Evolutionary conservation across 2,888 invertebrate species (phyloP), one percentile per base, ranked within the genome.

Genomic region (Allophyes oxyacanthae): DNA sequence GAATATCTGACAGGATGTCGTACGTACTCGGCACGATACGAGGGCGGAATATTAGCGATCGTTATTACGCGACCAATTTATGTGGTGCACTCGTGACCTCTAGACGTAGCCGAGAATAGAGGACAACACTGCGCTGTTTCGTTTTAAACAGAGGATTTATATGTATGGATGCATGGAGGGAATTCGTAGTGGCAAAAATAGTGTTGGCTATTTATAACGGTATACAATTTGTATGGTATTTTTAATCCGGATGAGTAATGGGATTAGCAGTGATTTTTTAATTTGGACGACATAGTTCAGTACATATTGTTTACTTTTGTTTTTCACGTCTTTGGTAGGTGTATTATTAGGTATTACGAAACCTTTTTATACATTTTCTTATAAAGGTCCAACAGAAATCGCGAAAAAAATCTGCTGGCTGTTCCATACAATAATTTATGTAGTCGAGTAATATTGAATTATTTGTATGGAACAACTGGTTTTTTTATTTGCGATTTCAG

Each of bases 1-100:
- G 78, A 80, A 79, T 82, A 83, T 85, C 83, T 81, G 85, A 78
- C 90, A 89, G 91, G 91, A 90, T 89, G 88, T 86, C 83, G 83
- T 20, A 4, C 20, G 20, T 81, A 77, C 81, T 78, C 79, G 73
- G 61, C 78, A 67, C 70, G 72, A 79, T 81, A 86, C 89, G 90
- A 89, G 87, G 84, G 84, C 81, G 77, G 91, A 83, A 91, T 90
- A 85, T 78, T 75, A 59, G 71, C 72, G 63, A 51, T 65, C 60
- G 61, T 62, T 79, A 75, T 74, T 70, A 79, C 73, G 60, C 83
- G 78, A 60, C 79, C 77, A 80, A 85, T 84, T 84, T 81, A 73
- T 81, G 82, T 75, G 57, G 70, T 73, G 67, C 73, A 70, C 70
- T 72, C 58, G 67, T 76, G 74, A 75, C 76, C 74, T 76, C 76